Evolutionary conservation across 1,140 invertebrate genomes (phyloP), one percentile per base, ranked within the genome.

Genomic region (Rhagoletis zephyria): DNA sequence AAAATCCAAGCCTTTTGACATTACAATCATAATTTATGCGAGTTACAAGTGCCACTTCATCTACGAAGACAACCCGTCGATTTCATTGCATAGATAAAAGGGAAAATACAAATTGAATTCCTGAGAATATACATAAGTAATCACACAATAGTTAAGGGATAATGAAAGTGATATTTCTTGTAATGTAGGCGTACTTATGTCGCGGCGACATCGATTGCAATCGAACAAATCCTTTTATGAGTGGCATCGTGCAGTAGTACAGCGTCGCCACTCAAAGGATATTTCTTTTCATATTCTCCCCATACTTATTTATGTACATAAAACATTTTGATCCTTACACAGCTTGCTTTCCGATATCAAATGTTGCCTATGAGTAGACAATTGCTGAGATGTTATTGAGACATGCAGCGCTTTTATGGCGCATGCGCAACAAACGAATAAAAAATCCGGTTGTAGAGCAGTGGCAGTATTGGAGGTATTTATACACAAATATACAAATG

Each of bases 201-300:
- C 81, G 81, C 81, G 51, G 81, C 19, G 30, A 85, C 81, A 59
- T 30, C 9, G 81, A 85, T 85, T 60, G 81, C 81, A 10, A 85
- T 85, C 81, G 81, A 30, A 85, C 6, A 85, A 85, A 85, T 85
- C 81, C 81, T 85, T 85, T 85, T 85, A 85, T 60, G n/a, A 60
- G 40, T 45, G 40, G 67, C 12, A 12, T 16, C 16, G 45, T 56
- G 30, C 30, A 30, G 30, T 30, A 30, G 30, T 74, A 12, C 5
- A 10, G 30, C 67, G 45, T 40, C 42, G 14, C 42, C 4, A 40
- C 67, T 74, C 16, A 74, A 67, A 74, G 42, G 67, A 74, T 45
- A 56, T 56, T 56, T 10, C 5, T 56, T 56, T 56, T 56, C 1
- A 1, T 2, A 10, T 10, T 7, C 51, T 2, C 30, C 3, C 14